A percentile compares a stretch with the other conserved stretches of the same genome.
These are phyloP conservation scores for Brachyopa scutellaris DNA, from an alignment of 2,888 invertebrate genomes.

Conservation along the genomic window DNA sequence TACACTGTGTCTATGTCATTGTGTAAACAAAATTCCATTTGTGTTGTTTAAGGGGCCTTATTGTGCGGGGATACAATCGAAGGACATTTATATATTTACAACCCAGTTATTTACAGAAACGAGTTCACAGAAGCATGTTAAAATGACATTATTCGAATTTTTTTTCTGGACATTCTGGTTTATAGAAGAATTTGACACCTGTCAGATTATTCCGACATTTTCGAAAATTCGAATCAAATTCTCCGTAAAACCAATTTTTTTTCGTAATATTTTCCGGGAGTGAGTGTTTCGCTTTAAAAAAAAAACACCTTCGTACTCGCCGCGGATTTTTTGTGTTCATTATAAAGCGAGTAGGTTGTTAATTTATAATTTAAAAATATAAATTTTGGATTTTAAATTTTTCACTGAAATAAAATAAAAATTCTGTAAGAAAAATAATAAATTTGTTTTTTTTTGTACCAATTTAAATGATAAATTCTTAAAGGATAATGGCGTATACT, in stretches of 20 bases:
- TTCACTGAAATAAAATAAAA: conserved; percentile 45
- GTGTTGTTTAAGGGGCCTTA: background rate
- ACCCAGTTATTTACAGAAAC: conserved; percentile 46
- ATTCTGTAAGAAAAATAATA: conserved; percentile 14
- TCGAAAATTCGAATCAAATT: background rate
- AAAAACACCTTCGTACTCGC: background rate
- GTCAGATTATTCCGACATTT: background rate
- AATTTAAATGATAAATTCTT: conserved; percentile 29
- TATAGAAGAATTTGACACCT: conserved; percentile 4
- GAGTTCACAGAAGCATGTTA: conserved; percentile 42
- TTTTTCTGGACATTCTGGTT: background rate
- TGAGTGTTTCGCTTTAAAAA: background rate
- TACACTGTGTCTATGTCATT: background rate
- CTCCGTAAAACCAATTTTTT: background rate
- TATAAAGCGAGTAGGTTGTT: conserved; percentile 4
- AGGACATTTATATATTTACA: conserved; percentile 13
- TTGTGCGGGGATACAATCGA: background rate
- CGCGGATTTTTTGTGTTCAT: background rate
- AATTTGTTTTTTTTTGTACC: conserved; percentile 36
- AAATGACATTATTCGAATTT: conserved; percentile 14
- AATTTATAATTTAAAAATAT: conserved; percentile 14
- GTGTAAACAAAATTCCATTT: conserved; percentile 8
- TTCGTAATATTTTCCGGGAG: background rate
- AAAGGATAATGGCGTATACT: conserved; percentile 75
- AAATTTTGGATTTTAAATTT: conserved; percentile 43